Evolutionary conservation across 2,888 invertebrate genomes (phyloP).

Genomic region (Ellobium chinense): DNA sequence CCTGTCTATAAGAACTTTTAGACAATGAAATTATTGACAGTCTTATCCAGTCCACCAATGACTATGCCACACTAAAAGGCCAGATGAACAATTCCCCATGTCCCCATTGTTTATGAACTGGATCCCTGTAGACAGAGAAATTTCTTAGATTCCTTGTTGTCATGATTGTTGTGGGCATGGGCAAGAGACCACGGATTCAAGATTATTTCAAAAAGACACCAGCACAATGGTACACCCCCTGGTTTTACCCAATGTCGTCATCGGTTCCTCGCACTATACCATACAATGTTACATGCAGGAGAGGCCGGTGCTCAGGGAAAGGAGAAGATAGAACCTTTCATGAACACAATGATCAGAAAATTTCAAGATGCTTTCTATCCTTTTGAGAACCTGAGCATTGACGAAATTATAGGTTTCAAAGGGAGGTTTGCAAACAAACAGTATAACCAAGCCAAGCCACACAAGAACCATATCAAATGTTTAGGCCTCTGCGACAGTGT

Average conservation of each 20-base stretch:
- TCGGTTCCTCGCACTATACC: neutral
- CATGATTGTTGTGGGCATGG: neutral
- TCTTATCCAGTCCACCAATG: neutral
- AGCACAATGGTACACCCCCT: neutral
- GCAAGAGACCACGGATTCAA: neutral
- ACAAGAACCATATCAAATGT: neutral
- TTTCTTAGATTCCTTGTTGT: neutral
- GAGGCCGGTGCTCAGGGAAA: neutral
- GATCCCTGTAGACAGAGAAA: neutral
- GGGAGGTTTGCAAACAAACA: neutral
- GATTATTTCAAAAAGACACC: neutral
- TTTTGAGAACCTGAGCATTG: constrained; percentile 1
- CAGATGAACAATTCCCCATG: neutral
- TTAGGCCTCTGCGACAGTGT: constrained; percentile 12
- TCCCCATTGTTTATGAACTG: neutral
- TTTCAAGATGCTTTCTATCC: neutral
- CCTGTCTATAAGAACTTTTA: neutral
- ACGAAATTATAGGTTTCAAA: constrained; percentile 18
- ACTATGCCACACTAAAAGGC: neutral
- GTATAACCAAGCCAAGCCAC: neutral
- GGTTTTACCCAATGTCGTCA: neutral
- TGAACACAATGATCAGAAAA: neutral
- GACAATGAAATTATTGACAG: neutral
- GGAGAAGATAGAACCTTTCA: neutral
- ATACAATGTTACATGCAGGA: neutral